Conservation (phyloP, 2,113 vertebrate genomes). For the Protomyctophum bolini region DNA sequence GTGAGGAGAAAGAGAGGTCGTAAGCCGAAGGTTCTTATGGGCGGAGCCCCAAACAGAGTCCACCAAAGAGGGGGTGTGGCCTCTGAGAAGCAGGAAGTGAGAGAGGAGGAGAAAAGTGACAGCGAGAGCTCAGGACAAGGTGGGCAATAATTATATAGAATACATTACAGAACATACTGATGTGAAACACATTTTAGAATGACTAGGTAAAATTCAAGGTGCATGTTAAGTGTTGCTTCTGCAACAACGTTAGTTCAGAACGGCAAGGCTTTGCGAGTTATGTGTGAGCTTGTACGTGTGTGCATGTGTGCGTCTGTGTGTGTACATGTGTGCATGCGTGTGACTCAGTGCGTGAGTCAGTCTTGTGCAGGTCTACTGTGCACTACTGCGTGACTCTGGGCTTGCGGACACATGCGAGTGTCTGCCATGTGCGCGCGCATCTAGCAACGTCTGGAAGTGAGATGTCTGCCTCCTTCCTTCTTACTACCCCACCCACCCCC, state of each 20-base stretch:
- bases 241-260: too few species aligned
- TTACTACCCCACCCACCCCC: slow-evolving; percentile 10
- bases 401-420: slow-evolving; percentile 4
- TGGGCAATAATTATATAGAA: slow-evolving; percentile 57
- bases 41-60: slow-evolving; percentile 21
- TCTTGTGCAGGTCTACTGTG: too few species aligned
- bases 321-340: not conserved
- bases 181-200: too few species aligned
- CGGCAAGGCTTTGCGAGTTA: not conserved
- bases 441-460: slow-evolving; percentile 48
- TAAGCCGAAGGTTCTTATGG: slow-evolving; percentile 61
- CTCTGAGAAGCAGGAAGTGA: slow-evolving; percentile 52
- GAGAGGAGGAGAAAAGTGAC: slow-evolving; percentile 65
- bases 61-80: slow-evolving; percentile 36
- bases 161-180: too few species aligned
- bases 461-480: slow-evolving; percentile 52
- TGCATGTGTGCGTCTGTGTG: not conserved
- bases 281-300: slow-evolving; percentile 1
- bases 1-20: slow-evolving; percentile 65
- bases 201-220: too few species aligned
- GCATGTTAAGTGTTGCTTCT: too few species aligned
- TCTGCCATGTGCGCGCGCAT: slow-evolving; percentile 6
- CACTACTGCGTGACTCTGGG: not conserved
- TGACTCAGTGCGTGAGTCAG: too few species aligned
- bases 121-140: slow-evolving; percentile 66